Evolutionary conservation across 2,113 vertebrate species (phyloP).

Genomic region (Leucopsar rothschildi): DNA sequence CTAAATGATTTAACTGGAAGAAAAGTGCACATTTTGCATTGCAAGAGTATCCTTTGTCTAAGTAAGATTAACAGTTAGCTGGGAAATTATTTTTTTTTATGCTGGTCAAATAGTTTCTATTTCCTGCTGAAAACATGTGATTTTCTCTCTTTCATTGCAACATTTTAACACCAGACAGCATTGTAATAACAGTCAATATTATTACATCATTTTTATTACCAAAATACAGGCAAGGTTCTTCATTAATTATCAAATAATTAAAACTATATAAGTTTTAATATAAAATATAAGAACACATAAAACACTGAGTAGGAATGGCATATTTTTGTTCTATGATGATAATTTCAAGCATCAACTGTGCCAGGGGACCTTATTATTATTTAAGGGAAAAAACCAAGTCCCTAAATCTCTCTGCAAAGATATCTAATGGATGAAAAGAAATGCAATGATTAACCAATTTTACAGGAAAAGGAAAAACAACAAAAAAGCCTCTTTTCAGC

Average conservation of each 20-base stretch:
- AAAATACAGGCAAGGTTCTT: background rate
- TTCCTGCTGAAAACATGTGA: background rate
- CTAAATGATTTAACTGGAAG: conserved; percentile 20
- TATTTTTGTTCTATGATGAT: background rate
- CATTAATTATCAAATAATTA: background rate
- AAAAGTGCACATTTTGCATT: background rate
- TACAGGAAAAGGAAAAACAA: background rate
- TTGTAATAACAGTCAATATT: background rate
- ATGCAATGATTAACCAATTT: background rate
- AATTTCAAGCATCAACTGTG: background rate
- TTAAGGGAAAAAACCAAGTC: background rate
- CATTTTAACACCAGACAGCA: background rate
- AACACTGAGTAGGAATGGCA: background rate
- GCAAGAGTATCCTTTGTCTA: background rate
- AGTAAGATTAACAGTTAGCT: background rate
- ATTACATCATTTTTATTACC: background rate
- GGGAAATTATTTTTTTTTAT: background rate
- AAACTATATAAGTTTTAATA: background rate
- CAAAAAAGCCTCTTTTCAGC: background rate
- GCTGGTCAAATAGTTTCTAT: background rate
- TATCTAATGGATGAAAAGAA: background rate
- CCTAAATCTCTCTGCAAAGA: background rate
- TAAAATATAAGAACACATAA: background rate
- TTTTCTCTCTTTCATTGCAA: background rate
- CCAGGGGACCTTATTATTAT: background rate